phyloP scores from a whole-genome alignment of 2,113 vertebrate species.

The Psettodes erumei region DNA sequence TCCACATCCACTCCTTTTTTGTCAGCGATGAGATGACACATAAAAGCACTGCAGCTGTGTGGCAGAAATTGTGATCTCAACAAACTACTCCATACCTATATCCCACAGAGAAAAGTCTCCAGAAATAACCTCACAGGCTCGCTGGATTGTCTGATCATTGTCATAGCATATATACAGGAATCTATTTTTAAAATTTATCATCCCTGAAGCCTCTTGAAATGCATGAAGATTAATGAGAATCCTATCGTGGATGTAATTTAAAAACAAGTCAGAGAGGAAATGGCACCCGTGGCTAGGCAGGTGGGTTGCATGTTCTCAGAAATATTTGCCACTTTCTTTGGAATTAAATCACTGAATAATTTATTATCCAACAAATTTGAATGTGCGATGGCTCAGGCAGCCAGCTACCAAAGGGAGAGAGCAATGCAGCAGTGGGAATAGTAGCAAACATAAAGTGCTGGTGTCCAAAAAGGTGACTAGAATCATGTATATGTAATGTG shows the following conservation, averaged over 20 bases:
- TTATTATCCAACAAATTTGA: slow-evolving; percentile 69
- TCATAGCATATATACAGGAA: slow-evolving; percentile 19
- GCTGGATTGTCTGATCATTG: slow-evolving; percentile 37
- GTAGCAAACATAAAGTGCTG: slow-evolving; percentile 12
- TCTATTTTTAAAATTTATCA: slow-evolving; percentile 56
- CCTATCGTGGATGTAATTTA: slow-evolving; percentile 36
- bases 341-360: slow-evolving; percentile 77
- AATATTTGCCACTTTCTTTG: slow-evolving; percentile 55
- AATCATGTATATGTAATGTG: slow-evolving; percentile 44
- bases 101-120: slow-evolving; percentile 33
- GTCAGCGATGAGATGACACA: slow-evolving; percentile 42
- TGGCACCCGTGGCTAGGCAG: slow-evolving; percentile 32
- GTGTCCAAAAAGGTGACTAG: slow-evolving; percentile 15
- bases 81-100: slow-evolving; percentile 26
- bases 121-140: slow-evolving; percentile 50
- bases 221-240: slow-evolving; percentile 53
- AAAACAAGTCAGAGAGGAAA: slow-evolving; percentile 39
- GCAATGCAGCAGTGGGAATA: slow-evolving; percentile 17
- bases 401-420: slow-evolving; percentile 16
- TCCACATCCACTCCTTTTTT: slow-evolving; percentile 58
- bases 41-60: slow-evolving; percentile 45
- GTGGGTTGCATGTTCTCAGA: slow-evolving; percentile 44
- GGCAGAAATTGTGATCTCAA: slow-evolving; percentile 52
- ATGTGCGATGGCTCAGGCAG: slow-evolving; percentile 61
- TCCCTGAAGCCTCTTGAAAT: slow-evolving; percentile 40